Base-by-base conservation (phyloP, 2,888 invertebrate genomes). In the Psylliodes chrysocephalus region DNA sequence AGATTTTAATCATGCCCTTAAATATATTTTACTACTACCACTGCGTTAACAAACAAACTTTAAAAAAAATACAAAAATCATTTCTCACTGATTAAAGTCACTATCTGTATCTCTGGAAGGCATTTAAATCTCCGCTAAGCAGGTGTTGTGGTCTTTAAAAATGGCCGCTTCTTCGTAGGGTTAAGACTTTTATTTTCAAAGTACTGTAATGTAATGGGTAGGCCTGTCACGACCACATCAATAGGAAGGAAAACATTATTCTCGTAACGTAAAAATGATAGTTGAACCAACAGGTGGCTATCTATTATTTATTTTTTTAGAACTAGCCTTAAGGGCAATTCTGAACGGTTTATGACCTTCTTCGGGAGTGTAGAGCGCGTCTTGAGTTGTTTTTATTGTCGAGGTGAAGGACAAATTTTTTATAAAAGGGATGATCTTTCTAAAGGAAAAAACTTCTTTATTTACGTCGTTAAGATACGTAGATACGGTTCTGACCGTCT, bases 81-180 rank as follows among this genome's bases (percentile, higher is more conserved):
- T 25, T 6, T 30, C 30, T 10, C 6, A n/a, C 30, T 61, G 47
- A 54, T 56, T 49, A 55, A 62, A 42, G 35, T 17, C 22, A 14
- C 47, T 38, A 57, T 59, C 30, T 52, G 51, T 56, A 46, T 40
- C 33, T 15, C 35, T 14, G 18, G 14, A 40, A 47, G 28, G 30
- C 22, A 52, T 64, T 68, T 66, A 66, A 66, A 66, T 52, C 60
- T 52, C 57, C 46, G 40, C 44, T 14, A 22, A 55, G 66, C 66
- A 66, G 66, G 62, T 66, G 66, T 17, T 47, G 28, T 57, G 66
- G 51, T 62, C 63, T 66, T 68, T 68, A 68, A 68, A 68, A 68
- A 68, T 68, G 68, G 68, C 68, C 56, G 68, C 64, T 42, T 53
- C 62, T 51, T 57, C 38, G 28, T 52, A 46, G 60, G 56, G 56